phyloP scores from a whole-genome alignment of 2,113 vertebrate genomes.

The Sylvia atricapilla region DNA sequence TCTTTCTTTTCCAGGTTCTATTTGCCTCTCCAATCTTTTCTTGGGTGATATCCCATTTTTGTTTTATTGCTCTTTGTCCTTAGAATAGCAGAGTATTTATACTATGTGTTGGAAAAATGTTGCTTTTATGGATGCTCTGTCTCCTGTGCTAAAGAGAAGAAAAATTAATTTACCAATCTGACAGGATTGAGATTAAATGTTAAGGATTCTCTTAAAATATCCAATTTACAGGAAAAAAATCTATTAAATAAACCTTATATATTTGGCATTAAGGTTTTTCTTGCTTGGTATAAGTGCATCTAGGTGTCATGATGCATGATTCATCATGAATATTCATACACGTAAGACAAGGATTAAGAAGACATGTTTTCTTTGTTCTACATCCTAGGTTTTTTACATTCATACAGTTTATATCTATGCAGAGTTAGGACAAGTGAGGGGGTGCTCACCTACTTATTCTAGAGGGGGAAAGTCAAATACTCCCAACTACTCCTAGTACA shows the following conservation, averaged over 20 bases:
- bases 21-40: slow-evolving; percentile 24
- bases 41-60: not conserved
- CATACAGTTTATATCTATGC: not conserved
- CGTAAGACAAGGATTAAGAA: not conserved
- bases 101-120: not conserved
- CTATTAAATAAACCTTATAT: not conserved
- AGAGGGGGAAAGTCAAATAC: not conserved
- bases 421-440: not conserved
- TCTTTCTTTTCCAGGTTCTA: slow-evolving; percentile 6
- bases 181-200: not conserved
- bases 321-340: not conserved
- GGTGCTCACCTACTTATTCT: not conserved
- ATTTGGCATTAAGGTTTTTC: not conserved
- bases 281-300: not conserved
- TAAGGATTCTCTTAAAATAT: not conserved
- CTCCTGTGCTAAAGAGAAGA: not conserved
- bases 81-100: slow-evolving; percentile 11
- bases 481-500: not conserved
- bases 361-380: not conserved
- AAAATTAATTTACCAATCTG: not conserved
- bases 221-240: not conserved
- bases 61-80: slow-evolving; percentile 4
- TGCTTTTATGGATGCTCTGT: not conserved
- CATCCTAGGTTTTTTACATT: not conserved
- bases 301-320: not conserved